Evolutionary conservation across 2,797 vertebrate genomes (phyloP).

Genomic region (Lagodon rhomboides): DNA sequence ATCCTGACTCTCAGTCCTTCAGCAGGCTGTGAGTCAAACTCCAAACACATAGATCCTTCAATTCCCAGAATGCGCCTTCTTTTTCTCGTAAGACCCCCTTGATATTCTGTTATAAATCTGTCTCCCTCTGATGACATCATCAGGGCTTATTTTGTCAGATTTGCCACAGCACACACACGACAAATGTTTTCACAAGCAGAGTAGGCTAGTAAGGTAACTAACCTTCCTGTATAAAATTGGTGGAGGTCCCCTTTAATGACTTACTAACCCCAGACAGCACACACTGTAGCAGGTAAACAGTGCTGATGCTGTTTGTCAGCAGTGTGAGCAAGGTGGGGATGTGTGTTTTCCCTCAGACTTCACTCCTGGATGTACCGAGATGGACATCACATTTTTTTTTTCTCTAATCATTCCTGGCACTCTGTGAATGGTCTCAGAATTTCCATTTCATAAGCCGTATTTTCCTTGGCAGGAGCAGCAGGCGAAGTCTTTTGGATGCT

Average conservation of each 20-base stretch:
- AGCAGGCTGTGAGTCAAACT: not conserved
- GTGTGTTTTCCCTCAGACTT: conserved; percentile 58
- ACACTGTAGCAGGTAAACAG: conserved; percentile 34
- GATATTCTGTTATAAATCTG: not conserved
- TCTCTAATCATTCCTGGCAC: conserved; percentile 79
- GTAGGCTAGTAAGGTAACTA: conserved; percentile 11
- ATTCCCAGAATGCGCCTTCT: conserved; percentile 4
- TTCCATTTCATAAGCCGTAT: conserved; percentile 88
- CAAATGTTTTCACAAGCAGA: conserved; percentile 25
- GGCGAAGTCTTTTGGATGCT: conserved; percentile 83
- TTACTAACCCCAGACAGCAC: conserved; percentile 24
- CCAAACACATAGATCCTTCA: not conserved
- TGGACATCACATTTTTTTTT: conserved; percentile 74
- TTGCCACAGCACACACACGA: conserved; percentile 13
- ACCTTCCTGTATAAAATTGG: conserved; percentile 24
- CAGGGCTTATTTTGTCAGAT: not conserved
- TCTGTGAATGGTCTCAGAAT: conserved; percentile 87
- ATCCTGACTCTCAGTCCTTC: not conserved
- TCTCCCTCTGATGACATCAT: conserved; percentile 14
- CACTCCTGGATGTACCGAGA: conserved; percentile 66
- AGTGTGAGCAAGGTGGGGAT: conserved; percentile 33
- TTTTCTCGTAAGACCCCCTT: not conserved
- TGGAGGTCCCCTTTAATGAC: conserved; percentile 53
- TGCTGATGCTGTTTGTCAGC: conserved; percentile 6
- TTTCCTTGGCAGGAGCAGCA: conserved; percentile 84